Base-by-base conservation (phyloP, 1,140 invertebrate species). In the Triops cancriformis region DNA sequence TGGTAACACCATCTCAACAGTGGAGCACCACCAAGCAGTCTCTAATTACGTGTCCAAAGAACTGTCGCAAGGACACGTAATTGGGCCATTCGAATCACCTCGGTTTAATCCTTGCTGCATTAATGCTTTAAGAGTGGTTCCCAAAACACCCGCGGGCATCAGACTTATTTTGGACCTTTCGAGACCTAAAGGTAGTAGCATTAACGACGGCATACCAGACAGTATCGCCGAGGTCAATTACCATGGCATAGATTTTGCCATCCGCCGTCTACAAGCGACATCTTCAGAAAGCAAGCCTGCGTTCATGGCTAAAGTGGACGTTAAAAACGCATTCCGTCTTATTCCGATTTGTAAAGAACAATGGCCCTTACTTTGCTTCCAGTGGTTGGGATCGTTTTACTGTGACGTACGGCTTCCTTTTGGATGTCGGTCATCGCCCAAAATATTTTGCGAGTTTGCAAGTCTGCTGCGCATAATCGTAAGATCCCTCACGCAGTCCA, bases 71-170 rank as follows among this genome's bases (percentile, higher is more conserved):
- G 43, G 43, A 18, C 43, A 45, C 43, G 43, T 45, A 45, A 45
- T 45, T 18, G 43, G 43, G 43, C 43, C 43, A 45, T 45, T 45
- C 18, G 1, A 45, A 1, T 26, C 28, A 1, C 73, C 28, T 31
- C 73, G 10, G 10, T 73, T 73, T 73, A 26, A n/a, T 12, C 26
- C 26, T 1, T 73, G 26, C 28, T 73, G 73, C 26, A 73, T 73
- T 12, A 73, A 73, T 1, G 73, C 73, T 31, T 73, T 73, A 73
- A n/a, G 73, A 31, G 28, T 73, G 10, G n/a, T n/a, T n/a, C n/a
- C n/a, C n/a, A n/a, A n/a, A n/a, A n/a, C n/a, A n/a, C n/a, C n/a
- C n/a, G n/a, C n/a, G n/a, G n/a, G n/a, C n/a, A n/a, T n/a, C n/a
- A n/a, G n/a, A 1, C 26, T 10, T n/a, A n/a, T n/a, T n/a, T n/a